phyloP scores from a whole-genome alignment of 2,113 vertebrate genomes.

The Illadopsis cleaveri region DNA sequence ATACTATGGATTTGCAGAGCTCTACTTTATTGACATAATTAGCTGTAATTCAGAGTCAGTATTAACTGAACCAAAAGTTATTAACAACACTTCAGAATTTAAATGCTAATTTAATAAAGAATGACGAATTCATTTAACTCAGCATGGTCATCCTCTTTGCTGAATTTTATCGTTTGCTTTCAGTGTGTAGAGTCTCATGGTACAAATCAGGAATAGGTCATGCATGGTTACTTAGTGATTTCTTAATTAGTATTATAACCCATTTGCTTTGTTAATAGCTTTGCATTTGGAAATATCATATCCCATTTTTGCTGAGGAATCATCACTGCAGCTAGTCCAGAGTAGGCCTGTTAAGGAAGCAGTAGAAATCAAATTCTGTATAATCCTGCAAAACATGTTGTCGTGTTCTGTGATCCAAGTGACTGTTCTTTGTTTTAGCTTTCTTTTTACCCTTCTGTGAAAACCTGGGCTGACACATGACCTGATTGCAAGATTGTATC shows the following conservation, averaged over 20 bases:
- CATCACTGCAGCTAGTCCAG: not conserved
- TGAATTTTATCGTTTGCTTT: conserved; percentile 29
- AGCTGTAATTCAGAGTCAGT: not conserved
- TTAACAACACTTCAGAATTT: conserved; percentile 18
- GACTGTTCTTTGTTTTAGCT: not conserved
- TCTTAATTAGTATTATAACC: conserved; percentile 43
- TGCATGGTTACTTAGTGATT: not conserved
- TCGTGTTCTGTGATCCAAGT: not conserved
- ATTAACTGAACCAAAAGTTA: not conserved
- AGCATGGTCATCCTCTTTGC: not conserved
- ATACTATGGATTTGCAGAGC: not conserved
- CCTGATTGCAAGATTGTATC: not conserved
- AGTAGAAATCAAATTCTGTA: not conserved
- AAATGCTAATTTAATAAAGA: conserved; percentile 46
- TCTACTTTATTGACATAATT: conserved; percentile 20
- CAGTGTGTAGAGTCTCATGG: not conserved
- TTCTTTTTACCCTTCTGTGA: not conserved
- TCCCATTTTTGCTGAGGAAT: not conserved
- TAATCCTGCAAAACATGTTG: not conserved
- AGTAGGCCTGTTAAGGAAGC: not conserved
- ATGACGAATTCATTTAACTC: not conserved
- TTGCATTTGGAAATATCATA: conserved; percentile 4
- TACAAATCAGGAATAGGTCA: conserved; percentile 19
- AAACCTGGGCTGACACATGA: not conserved
- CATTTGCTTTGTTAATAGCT: conserved; percentile 46